Evolutionary conservation across 1,140 invertebrate species (phyloP), one percentile per base, ranked within the genome.

Genomic region (Spodoptera frugiperda): DNA sequence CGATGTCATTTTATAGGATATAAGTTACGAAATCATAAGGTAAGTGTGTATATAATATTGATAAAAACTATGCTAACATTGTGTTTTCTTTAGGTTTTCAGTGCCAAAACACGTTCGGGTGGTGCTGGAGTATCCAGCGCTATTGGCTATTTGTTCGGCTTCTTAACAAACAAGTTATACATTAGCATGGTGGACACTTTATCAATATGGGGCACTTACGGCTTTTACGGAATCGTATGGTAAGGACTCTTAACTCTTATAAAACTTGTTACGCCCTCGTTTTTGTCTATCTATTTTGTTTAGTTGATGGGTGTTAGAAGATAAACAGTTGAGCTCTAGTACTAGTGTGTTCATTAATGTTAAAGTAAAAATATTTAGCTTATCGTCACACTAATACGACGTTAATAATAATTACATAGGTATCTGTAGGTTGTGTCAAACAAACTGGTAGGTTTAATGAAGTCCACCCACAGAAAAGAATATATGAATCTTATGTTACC

Each of bases 101-200:
- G 95, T 15, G 94, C 95, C 0, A 94, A 96, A 80, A 96, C 96
- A 1, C 91, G 97, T 51, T 95, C 96, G 3, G 95, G 94, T 1
- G 96, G 96, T 0, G 96, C 96, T 0, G 97, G 97, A 0, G 91
- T 96, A 4, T 95, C 96, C 0, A 96, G 96, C n/a, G 96, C 96
- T 0, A 94, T 96, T 0, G 96, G 96, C 8, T 97, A 97, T 83
- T 94, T 97, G 10, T 96, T 97, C 78, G 95, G 95, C 0, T 97
- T 97, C 67, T 86, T 96, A 12, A 94, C 96, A 3, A 97, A 97
- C 82, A 97, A 97, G 87, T 90, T 95, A 25, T 97, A 97, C 78
- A 91, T 97, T 8, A 94, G 93, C 70, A 96, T 97, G 95, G 89
- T 96, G 0, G 86, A 94, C 6, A 82, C 85, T 0, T 84, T 97